Base-by-base conservation (phyloP, 2,797 vertebrate species). In the Chaetophractus vellerosus region DNA sequence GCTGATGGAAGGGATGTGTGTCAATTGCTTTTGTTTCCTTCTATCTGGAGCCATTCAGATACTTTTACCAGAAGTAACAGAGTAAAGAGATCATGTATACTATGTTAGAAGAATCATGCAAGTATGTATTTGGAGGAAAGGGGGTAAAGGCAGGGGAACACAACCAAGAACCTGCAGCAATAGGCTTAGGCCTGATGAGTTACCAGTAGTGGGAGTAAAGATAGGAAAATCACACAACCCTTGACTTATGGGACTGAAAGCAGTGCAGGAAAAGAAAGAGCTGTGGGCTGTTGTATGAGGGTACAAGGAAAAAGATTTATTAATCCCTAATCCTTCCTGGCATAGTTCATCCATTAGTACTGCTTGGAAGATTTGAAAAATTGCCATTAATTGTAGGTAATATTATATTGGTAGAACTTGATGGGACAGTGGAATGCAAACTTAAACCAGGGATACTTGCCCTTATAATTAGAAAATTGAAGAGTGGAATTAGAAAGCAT, bases 391-490 rank as follows among this genome's bases (percentile, higher is more conserved):
- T 66, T 55, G 38, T 31, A 72, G 36, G 33, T 23, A 55, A 93
- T 18, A 72, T 55, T 61, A 2, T 6, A 59, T 69, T 26, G 9
- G 19, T 5, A 57, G 81, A 87, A 38, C 28, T 41, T 90, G 11
- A 15, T 80, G 61, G 38, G 33, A 84, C 55, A 75, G 74, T 50
- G 57, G n/a, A 85, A 88, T 23, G 18, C 7, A 59, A 18, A 41
- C 18, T 74, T 50, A 55, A 33, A 76, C 59, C 33, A 92, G 48
- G 12, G 45, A 19, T 26, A 85, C 33, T 36, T 45, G 33, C 21
- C 15, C 71, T 87, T 71, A 55, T 59, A 75, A 90, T 72, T 41
- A 80, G 21, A 82, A n/a, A 64, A 36, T 64, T 64, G 59, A 79
- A 19, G 18, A 83, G 4, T 21, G 36, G 55, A 84, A 8, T 82